Percentiles rank a stretch among this genome's conserved stretches.
Evolutionary conservation across 64 coral and sea anemone genomes (phyloP).

Genomic region (Exaiptasia diaphana): DNA sequence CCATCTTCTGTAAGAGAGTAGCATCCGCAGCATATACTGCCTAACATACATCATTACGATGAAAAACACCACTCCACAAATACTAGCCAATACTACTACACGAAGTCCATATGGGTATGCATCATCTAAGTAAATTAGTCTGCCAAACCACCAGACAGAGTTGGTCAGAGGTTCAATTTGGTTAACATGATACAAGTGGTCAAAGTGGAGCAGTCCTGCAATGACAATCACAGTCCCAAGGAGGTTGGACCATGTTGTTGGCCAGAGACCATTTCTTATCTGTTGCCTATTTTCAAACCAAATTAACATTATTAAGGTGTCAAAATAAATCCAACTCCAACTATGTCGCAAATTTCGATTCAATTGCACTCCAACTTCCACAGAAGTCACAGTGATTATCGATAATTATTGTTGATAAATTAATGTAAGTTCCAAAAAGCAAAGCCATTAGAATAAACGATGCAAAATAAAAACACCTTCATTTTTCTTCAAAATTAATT

Average conservation of each 20-base stretch:
- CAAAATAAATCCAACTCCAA: not conserved
- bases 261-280: conserved; percentile 93
- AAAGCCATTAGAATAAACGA: no score
- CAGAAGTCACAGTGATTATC: no score
- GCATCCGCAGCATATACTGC: conserved; percentile 75
- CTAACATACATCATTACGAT: conserved; percentile 71
- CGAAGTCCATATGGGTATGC: conserved; percentile 73
- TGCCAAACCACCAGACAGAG: conserved; percentile 53
- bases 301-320: not conserved
- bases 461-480: no score
- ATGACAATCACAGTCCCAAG: conserved; percentile 57
- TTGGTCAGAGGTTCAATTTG: conserved; percentile 35
- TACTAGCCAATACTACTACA: conserved; percentile 36
- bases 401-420: not conserved
- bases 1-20: conserved; percentile 82
- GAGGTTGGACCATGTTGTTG: conserved; percentile 81
- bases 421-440: no score
- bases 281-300: conserved; percentile 83
- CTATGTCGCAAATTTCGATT: no score
- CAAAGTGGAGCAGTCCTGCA: conserved; percentile 61
- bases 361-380: no score
- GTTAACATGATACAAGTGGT: conserved; percentile 52
- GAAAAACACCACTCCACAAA: conserved; percentile 78
- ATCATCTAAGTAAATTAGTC: conserved; percentile 69
- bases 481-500: no score